phyloP scores from a whole-genome alignment of 1,140 invertebrate genomes.

The Trichonephila clavata region DNA sequence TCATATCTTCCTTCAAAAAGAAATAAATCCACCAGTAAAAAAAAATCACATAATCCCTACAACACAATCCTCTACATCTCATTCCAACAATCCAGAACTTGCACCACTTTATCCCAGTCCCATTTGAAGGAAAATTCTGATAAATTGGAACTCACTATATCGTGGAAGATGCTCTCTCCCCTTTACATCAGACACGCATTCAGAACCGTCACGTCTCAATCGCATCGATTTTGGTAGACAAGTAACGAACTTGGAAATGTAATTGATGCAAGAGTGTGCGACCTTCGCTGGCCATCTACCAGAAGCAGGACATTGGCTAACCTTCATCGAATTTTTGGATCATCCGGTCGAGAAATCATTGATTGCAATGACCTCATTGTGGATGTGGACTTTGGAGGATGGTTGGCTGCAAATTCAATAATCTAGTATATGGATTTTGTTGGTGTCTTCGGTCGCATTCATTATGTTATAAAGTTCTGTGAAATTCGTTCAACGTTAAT shows the following conservation, averaged over 20 bases:
- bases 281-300: too few relatives aligned
- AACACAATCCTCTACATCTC: background rate
- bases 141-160: conserved; percentile 12
- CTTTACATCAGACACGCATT: background rate
- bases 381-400: background rate
- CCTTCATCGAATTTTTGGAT: conserved; percentile 1
- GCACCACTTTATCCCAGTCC: background rate
- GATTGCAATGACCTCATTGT: background rate
- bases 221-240: background rate
- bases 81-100: background rate
- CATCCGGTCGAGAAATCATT: background rate
- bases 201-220: conserved; percentile 2
- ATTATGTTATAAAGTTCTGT: too few relatives aligned
- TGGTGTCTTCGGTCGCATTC: background rate
- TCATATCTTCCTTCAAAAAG: background rate
- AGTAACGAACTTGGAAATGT: background rate
- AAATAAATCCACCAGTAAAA: background rate
- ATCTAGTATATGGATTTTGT: background rate
- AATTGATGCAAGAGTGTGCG: conserved; percentile 1
- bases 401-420: background rate
- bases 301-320: background rate
- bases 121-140: background rate
- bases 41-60: background rate
- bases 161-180: conserved; percentile 31
- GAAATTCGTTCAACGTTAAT: too few relatives aligned